Conservation (phyloP, 2,888 invertebrate species). For the Hydropsyche betteni region DNA sequence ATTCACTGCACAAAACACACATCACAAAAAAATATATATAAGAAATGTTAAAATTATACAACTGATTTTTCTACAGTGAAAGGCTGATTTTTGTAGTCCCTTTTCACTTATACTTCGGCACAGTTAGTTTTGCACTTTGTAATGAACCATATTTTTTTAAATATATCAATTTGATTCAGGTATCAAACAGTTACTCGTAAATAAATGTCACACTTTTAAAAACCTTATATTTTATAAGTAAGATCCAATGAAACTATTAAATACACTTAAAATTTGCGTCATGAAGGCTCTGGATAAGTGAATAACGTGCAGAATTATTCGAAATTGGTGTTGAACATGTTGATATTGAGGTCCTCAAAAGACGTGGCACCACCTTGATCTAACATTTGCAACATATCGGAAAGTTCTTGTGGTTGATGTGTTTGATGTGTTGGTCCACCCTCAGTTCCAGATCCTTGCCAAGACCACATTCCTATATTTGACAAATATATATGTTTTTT, state of each 20-base stretch:
- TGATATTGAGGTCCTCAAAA: slow-evolving; percentile 88
- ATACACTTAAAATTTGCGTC: slow-evolving; percentile 33
- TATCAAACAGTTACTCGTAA: slow-evolving; percentile 34
- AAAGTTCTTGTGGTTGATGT: slow-evolving; percentile 80
- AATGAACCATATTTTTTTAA: slow-evolving; percentile 23
- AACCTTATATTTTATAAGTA: slow-evolving; percentile 24
- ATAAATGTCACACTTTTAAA: slow-evolving; percentile 38
- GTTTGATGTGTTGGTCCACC: slow-evolving; percentile 62
- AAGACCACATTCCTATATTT: slow-evolving; percentile 68
- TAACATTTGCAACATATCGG: slow-evolving; percentile 93
- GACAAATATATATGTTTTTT: slow-evolving; percentile 31
- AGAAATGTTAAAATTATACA: slow-evolving; percentile 50
- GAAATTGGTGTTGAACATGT: slow-evolving; percentile 84
- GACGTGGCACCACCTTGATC: slow-evolving; percentile 84
- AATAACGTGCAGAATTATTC: slow-evolving; percentile 55
- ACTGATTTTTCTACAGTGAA: slow-evolving; percentile 32
- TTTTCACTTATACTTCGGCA: slow-evolving; percentile 29
- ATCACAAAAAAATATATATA: slow-evolving; percentile 47
- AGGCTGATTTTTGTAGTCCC: slow-evolving; percentile 28
- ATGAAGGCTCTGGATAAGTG: slow-evolving; percentile 32
- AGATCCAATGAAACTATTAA: slow-evolving; percentile 38
- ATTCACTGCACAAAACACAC: slow-evolving; percentile 52
- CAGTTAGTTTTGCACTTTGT: slow-evolving; percentile 32
- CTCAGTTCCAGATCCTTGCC: slow-evolving; percentile 57
- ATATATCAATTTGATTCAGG: slow-evolving; percentile 23